Evolutionary conservation across 1,140 invertebrate genomes (phyloP).

Genomic region (Brachionus manjavacas): DNA sequence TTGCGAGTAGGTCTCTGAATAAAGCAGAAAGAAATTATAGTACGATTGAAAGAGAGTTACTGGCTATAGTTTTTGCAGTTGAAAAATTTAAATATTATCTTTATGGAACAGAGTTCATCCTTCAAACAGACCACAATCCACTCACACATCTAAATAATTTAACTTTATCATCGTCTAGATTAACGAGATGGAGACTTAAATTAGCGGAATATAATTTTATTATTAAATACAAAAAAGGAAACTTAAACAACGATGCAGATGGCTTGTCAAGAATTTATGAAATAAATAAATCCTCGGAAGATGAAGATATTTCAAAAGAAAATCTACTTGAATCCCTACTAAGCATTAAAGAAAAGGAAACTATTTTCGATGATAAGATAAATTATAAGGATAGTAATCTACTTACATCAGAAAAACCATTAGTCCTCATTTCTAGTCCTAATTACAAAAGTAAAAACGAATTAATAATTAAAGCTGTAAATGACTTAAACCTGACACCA

Average conservation of each 20-base stretch:
- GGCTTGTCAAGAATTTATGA: not conserved
- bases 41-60: not conserved
- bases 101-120: too few species aligned
- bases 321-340: not conserved
- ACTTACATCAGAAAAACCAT: not conserved
- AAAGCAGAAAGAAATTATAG: not conserved
- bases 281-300: too few species aligned
- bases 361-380: not conserved
- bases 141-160: not conserved
- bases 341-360: not conserved
- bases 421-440: not conserved
- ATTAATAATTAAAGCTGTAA: too few species aligned
- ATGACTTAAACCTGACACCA: too few species aligned
- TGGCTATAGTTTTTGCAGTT: too few species aligned
- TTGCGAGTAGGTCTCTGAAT: constrained; percentile 11
- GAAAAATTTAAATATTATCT: too few species aligned
- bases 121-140: not conserved
- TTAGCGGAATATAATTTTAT: not conserved
- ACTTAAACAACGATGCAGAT: too few species aligned
- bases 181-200: not conserved
- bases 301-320: not conserved
- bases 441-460: not conserved
- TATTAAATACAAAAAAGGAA: too few species aligned
- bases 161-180: not conserved
- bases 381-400: not conserved